Base-by-base conservation (phyloP, 2,797 vertebrate species). In the Podarcis lilfordi region DNA sequence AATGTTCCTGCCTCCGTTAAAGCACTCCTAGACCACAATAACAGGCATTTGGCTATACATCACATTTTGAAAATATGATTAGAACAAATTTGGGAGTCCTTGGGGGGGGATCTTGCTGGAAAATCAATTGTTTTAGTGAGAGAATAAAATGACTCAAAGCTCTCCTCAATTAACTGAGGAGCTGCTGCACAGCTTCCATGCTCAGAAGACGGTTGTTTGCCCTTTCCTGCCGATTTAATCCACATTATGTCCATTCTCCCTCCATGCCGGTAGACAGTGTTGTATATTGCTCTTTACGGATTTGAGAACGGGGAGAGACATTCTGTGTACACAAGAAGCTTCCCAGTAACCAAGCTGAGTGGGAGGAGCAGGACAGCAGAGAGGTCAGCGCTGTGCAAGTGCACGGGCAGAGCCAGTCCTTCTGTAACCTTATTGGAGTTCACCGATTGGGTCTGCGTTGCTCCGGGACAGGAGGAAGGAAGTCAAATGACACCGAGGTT, bases 51-150 rank as follows among this genome's bases (percentile, higher is more conserved):
- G 74, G 77, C 80, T 61, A 75, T 23, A 17, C 71, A 84, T 88
- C 86, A 87, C 89, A 89, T 91, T 90, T 76, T 88, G 86, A 92
- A 91, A 93, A 92, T 92, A 92, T 90, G 86, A 93, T 93, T 91
- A 94, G 93, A 92, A 93, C 85, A 89, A 92, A 90, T 87, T 87
- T 89, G 80, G 69, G 40, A 35, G 9, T 61, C 10, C 8, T 23
- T 23, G 1, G 21, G 21, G 45, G 45, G 43, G 11, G 8, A 35
- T 85, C 88, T 86, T 93, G 91, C 86, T 82, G 88, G 89, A 94
- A 91, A 91, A 95, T 94, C 91, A 88, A 92, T 95, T 92, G 43
- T 35, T 91, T 64, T 90, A 93, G 89, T 89, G 89, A 92, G 86
- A 91, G 92, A 84, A 91, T 91, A 93, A 89, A 93, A 87, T 86